Evolutionary conservation across 2,888 invertebrate species (phyloP), one percentile per base, ranked within the genome.

Genomic region (Phyllotreta cruciferae): DNA sequence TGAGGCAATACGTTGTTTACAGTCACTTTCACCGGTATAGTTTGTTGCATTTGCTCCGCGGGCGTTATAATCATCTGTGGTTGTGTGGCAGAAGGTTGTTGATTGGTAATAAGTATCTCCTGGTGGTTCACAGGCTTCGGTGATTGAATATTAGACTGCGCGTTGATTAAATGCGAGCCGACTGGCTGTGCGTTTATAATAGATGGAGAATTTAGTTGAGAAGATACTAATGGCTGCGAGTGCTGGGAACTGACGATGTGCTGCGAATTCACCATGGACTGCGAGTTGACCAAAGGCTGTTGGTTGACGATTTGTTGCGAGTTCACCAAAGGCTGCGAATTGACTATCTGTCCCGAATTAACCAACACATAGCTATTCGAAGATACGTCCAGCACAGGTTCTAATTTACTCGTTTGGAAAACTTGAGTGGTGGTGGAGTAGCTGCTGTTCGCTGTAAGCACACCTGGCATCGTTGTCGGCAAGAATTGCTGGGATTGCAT

Each of bases 401-500:
- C 92, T 77, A 92, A 87, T 80, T 93, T 93, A 68, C 92, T 92
- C 0, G 92, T 92, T 83, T 93, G 92, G 80, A 91, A 91, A 38
- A 92, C 91, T 82, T 90, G 90, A 0, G 93, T 93, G 1, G 93
- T 93, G 11, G 93, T 91, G 11, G 91, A 90, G 77, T 92, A 93
- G 77, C 92, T 92, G 74, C 92, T 92, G 74, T 90, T 90, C 73
- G 90, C 90, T 58, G 92, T 90, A 36, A 92, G 83, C 1, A 92
- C 89, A 47, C 92, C 92, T 66, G 90, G 91, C 83, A 92, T 89
- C 4, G 91, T 88, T 1, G 91, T 90, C 3, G 92, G 90, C 10
- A 93, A 88, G 76, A 92, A 92, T 76, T 93, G 93, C 76, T 92
- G 92, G 14, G 92, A 92, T n/a, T 91, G 91, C 92, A 93, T 92